Base-by-base conservation (phyloP, 2,888 invertebrate species). In the Eupithecia insigniata region DNA sequence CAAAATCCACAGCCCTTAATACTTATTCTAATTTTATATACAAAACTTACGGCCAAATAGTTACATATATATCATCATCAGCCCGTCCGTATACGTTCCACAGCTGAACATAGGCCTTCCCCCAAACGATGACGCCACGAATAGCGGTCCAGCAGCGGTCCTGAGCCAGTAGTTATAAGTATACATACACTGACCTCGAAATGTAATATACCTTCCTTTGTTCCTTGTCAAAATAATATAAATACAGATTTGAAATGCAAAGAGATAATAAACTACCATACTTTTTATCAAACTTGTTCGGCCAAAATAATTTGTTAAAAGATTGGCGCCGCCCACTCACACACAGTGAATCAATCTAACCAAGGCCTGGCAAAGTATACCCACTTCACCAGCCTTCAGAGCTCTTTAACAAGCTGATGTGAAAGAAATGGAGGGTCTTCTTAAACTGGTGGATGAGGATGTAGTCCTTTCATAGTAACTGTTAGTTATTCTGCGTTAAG, bases 291-390 rank as follows among this genome's bases (percentile, higher is more conserved):
- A 62, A 62, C n/a, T 62, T n/a, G 61, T 62, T 32, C 8, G 18
- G 22, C n/a, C 0, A 62, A 62, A 18, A 62, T 34, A 62, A 34
- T 34, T 64, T 36, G 26, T 26, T 26, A 34, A 34, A 30, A 60
- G 28, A 39, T 64, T 34, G 62, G n/a, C 22, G 36, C n/a, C 61
- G 32, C 61, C 22, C 61, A 26, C 64, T 26, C 64, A 36, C 64
- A 34, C 60, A 62, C 55, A 55, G 55, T 55, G 89, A 92, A 90
- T 92, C 92, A 92, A 90, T 91, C 88, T 85, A 85, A 82, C 84
- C 90, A 92, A 90, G 91, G 91, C 85, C 86, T 84, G 77, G 75
- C 83, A 90, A 22, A 90, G 88, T 87, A 83, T 84, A 81, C 79
- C 87, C 86, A 87, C 51, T 85, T 85, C 84, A 80, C 77, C 71